These are phyloP conservation scores for Plectrocnemia conspersa DNA, from an alignment of 1,140 invertebrate genomes.

Conservation along the genomic window DNA sequence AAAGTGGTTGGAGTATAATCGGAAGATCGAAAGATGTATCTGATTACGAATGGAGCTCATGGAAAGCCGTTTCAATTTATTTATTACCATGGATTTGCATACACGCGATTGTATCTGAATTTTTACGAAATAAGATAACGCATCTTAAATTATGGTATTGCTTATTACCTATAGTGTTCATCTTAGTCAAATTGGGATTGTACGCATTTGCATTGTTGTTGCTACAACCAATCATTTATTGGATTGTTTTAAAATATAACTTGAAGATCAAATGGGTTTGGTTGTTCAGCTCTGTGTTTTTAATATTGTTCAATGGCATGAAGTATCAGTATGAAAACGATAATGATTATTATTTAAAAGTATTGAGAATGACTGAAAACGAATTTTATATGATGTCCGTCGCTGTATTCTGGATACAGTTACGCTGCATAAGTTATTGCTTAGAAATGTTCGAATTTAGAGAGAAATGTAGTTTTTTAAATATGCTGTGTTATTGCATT, in stretches of 20 bases:
- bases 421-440: constrained; percentile 47
- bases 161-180: constrained; percentile 42
- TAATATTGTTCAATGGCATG: constrained; percentile 39
- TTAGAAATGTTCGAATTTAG: constrained; percentile 37
- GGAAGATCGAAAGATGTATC: constrained; percentile 44
- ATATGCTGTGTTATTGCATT: constrained; percentile 62
- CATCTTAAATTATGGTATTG: constrained; percentile 45
- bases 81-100: constrained; percentile 42
- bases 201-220: constrained; percentile 41
- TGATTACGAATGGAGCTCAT: constrained; percentile 49
- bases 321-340: constrained; percentile 46
- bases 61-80: constrained; percentile 44
- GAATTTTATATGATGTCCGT: constrained; percentile 47
- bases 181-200: constrained; percentile 39
- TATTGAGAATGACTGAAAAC: constrained; percentile 42
- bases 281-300: constrained; percentile 43
- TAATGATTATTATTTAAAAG: constrained; percentile 44
- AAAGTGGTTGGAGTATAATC: constrained; percentile 42
- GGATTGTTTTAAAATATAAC: constrained; percentile 35
- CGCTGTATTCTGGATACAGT: constrained; percentile 45
- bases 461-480: constrained; percentile 26
- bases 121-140: constrained; percentile 35
- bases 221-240: constrained; percentile 43
- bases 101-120: constrained; percentile 44
- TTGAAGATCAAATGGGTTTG: constrained; percentile 40